A percentile compares a stretch with the other conserved stretches of the same genome.
Evolutionary conservation across 2,888 invertebrate genomes (phyloP).

Genomic region (Hesperia comma): DNA sequence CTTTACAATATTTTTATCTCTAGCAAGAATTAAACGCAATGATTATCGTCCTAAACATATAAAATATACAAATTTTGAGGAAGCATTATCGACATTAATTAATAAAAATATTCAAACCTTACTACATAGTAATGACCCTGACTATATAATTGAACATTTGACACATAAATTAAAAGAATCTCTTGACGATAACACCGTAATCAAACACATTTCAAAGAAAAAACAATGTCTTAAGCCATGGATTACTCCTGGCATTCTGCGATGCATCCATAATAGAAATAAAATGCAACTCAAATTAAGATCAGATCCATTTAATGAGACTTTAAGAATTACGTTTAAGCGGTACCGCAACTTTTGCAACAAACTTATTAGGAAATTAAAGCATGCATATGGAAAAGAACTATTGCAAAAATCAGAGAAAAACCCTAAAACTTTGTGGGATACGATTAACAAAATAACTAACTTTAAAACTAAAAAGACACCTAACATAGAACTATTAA

Average conservation of each 20-base stretch:
- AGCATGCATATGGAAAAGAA: neutral
- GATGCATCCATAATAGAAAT: slow-evolving; percentile 31
- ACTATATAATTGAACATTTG: slow-evolving; percentile 1
- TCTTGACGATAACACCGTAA: neutral
- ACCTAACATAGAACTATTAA: neutral
- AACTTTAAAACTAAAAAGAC: neutral
- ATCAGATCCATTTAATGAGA: slow-evolving; percentile 13
- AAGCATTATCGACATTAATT: neutral
- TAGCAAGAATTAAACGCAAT: neutral
- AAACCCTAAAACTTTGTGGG: slow-evolving; percentile 4
- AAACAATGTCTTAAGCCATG: slow-evolving; percentile 17
- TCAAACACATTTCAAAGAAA: neutral
- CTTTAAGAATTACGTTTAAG: slow-evolving; percentile 19
- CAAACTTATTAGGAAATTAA: slow-evolving; percentile 17
- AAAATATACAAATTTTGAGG: slow-evolving; percentile 2
- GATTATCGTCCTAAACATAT: neutral
- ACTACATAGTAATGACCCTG: slow-evolving; percentile 7
- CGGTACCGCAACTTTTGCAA: slow-evolving; percentile 20
- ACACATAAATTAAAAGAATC: neutral
- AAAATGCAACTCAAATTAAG: slow-evolving; percentile 24
- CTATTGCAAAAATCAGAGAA: neutral
- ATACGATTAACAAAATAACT: neutral
- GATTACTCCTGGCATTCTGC: slow-evolving; percentile 21
- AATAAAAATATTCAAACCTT: slow-evolving; percentile 12
- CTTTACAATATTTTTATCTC: neutral